phyloP scores from a whole-genome alignment of 1,140 invertebrate species.

The Stegodyphus mimosarum region DNA sequence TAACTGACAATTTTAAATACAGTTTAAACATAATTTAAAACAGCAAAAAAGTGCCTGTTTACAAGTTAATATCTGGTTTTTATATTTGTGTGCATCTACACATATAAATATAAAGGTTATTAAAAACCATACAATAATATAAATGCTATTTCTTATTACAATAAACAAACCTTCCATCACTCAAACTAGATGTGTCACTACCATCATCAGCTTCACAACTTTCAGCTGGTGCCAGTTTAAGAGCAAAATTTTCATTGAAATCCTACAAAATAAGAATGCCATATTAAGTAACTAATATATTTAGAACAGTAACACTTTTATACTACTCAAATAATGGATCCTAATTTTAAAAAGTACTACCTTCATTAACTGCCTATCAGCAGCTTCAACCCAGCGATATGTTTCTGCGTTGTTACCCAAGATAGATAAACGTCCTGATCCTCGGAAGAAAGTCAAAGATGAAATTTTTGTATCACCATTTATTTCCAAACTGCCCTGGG shows the following conservation, averaged over 20 bases:
- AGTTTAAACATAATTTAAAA: too few relatives aligned
- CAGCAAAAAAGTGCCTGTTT: too few relatives aligned
- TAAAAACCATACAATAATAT: not conserved
- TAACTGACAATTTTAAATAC: too few relatives aligned
- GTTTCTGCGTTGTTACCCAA: conserved; percentile 75
- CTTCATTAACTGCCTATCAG: conserved; percentile 74
- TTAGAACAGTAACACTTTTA: not conserved
- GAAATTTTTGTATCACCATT: conserved; percentile 45
- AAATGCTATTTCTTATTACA: not conserved
- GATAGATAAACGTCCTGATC: conserved; percentile 88
- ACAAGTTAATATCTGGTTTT: too few relatives aligned
- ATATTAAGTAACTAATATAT: not conserved
- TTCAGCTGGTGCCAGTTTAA: conserved; percentile 8
- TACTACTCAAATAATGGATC: not conserved
- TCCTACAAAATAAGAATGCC: conserved; percentile 21
- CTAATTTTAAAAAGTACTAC: not conserved
- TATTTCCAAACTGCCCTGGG: conserved; percentile 30
- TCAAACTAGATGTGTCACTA: conserved; percentile 53
- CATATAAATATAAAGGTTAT: not conserved
- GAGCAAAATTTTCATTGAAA: conserved; percentile 50
- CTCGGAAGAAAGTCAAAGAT: conserved; percentile 68
- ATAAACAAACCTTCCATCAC: conserved; percentile 42
- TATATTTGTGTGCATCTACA: not conserved
- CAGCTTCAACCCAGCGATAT: conserved; percentile 81
- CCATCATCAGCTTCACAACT: conserved; percentile 13